These are phyloP conservation scores for Mobula birostris DNA, from an alignment of 2,113 vertebrate genomes.

Conservation along the genomic window DNA sequence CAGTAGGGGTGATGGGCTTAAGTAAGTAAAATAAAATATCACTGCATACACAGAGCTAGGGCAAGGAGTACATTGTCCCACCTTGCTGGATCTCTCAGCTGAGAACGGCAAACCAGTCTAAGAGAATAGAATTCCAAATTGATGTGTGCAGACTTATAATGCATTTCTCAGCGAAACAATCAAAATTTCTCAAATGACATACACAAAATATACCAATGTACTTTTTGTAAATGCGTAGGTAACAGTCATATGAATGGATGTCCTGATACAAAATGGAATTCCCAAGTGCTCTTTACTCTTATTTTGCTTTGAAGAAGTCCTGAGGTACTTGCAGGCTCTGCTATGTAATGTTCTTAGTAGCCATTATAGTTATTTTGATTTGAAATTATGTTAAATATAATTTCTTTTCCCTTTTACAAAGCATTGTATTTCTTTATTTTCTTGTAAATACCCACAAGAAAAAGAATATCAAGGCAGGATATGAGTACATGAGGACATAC, in stretches of 20 bases:
- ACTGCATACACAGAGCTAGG: not conserved
- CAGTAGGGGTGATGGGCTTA: too few species aligned
- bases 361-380: not conserved
- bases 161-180: not conserved
- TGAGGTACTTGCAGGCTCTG: not conserved
- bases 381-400: not conserved
- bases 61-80: not conserved
- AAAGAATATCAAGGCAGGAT: too few species aligned
- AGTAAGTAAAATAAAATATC: not conserved
- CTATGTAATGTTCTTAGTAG: not conserved
- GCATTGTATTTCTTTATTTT: too few species aligned
- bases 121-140: not conserved
- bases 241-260: not conserved
- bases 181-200: not conserved
- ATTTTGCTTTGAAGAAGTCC: not conserved
- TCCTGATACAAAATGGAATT: not conserved
- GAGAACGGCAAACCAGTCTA: not conserved
- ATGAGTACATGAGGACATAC: too few species aligned
- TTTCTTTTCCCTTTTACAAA: not conserved
- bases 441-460: too few species aligned
- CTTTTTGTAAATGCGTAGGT: not conserved
- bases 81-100: not conserved
- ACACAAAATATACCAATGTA: not conserved
- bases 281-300: too few species aligned
- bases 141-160: not conserved